Evolutionary conservation across 2,888 invertebrate species (phyloP), one percentile per base, ranked within the genome.

Genomic region (Eumerus sabulonum): DNA sequence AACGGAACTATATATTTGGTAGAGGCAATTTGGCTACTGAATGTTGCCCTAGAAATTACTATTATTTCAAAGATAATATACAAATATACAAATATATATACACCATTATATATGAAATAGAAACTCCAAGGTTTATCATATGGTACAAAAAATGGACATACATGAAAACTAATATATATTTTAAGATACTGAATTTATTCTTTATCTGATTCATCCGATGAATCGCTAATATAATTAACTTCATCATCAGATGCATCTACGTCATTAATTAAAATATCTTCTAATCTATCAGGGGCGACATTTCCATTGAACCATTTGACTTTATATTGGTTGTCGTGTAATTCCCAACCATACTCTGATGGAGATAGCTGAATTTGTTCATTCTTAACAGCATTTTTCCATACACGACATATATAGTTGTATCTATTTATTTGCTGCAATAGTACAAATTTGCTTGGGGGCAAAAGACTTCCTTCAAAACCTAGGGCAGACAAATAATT

Each of bases 371-470:
- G 47, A 47, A 47, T 17, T 17, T 1, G 16, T 5, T 47, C 9
- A 17, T 17, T 47, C 17, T 47, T 47, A 9, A 45, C 16, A 45
- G 51, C 51, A 35, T 51, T 51, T 14, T 35, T 35, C 51, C 51
- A 35, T 35, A 51, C 35, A 9, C 12, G 51, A 51, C 51, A 35
- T 35, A 35, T 51, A 51, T 51, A 51, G 51, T 51, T 51, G 16
- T 36, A 51, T 40, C 40, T 54, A 17, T n/a, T 14, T 40, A 54
- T 18, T 54, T 54, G 53, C 53, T 53, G 35, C 12, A 53, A 38
- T 53, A 38, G 9, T 36, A 54, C 40, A 5, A 17, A n/a, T 54
- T 54, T 54, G 11, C 12, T 17, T n/a, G 14, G 40, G 53, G 18
- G 38, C 16, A 14, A 38, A 18, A 40, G 36, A 27, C 51, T 51